Evolutionary conservation across 2,797 vertebrate genomes (phyloP).

Genomic region (Morelia viridis): DNA sequence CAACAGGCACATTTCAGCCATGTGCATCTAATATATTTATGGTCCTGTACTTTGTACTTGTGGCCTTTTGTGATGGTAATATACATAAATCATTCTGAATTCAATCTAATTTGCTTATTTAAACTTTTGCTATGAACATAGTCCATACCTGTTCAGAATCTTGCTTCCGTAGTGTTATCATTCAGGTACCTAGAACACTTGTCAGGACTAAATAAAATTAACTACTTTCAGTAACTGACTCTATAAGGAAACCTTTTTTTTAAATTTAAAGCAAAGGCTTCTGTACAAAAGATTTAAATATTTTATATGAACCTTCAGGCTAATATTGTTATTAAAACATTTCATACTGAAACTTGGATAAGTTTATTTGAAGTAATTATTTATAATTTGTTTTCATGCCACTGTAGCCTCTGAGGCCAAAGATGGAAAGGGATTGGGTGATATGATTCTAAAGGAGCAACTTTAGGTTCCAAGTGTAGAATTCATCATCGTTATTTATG

Average conservation of each 20-base stretch:
- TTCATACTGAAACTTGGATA: neutral
- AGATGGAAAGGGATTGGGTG: neutral
- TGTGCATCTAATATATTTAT: constrained; percentile 32
- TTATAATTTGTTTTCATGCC: neutral
- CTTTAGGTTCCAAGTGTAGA: neutral
- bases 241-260: neutral
- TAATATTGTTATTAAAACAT: neutral
- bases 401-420: neutral
- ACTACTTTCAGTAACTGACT: neutral
- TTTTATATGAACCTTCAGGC: neutral
- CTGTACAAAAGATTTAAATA: neutral
- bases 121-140: neutral
- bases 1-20: fast-evolving
- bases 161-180: neutral
- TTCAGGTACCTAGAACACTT: neutral
- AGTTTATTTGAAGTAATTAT: neutral
- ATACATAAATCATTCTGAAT: constrained; percentile 38
- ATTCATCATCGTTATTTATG: neutral
- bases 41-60: constrained; percentile 61
- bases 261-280: neutral
- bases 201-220: neutral
- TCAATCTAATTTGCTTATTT: constrained; percentile 15
- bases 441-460: neutral
- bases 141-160: neutral
- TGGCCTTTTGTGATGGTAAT: constrained; percentile 46